Evolutionary conservation across 2,113 vertebrate genomes (phyloP).

Genomic region (Phrynosoma platyrhinos): DNA sequence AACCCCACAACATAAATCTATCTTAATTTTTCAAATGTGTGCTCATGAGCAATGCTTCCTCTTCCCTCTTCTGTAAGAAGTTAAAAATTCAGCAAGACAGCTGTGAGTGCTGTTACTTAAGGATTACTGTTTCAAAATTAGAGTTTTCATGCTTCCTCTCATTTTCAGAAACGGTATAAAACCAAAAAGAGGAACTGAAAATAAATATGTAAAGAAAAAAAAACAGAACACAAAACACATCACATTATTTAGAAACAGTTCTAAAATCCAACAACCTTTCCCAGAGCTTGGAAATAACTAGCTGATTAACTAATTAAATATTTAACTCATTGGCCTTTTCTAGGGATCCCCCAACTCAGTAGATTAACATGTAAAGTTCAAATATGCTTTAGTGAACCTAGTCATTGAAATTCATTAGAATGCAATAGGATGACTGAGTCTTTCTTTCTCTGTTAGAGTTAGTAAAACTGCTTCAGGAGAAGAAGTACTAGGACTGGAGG

Average conservation of each 20-base stretch:
- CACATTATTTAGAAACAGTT: not conserved
- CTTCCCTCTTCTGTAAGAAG: not conserved
- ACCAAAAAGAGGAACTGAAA: constrained; percentile 26
- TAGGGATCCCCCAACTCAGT: too few species aligned
- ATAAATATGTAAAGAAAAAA: not conserved
- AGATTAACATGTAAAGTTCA: too few species aligned
- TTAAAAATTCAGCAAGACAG: not conserved
- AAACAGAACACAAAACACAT: not conserved
- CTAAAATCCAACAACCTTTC: not conserved
- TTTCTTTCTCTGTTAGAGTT: too few species aligned
- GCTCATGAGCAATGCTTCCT: not conserved
- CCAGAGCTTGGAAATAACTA: not conserved
- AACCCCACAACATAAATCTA: not conserved
- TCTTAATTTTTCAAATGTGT: not conserved
- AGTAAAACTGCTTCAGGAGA: too few species aligned
- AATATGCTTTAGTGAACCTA: too few species aligned
- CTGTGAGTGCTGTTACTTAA: not conserved
- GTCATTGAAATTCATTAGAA: too few species aligned
- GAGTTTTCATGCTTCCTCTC: constrained; percentile 5
- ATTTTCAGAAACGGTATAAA: constrained; percentile 15
- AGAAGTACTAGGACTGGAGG: too few species aligned
- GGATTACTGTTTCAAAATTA: constrained; percentile 6
- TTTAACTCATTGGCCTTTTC: too few species aligned
- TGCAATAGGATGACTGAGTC: too few species aligned
- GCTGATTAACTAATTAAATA: too few species aligned